phyloP scores from a whole-genome alignment of 2,797 vertebrate genomes.

The Syngnathus rostellatus region DNA sequence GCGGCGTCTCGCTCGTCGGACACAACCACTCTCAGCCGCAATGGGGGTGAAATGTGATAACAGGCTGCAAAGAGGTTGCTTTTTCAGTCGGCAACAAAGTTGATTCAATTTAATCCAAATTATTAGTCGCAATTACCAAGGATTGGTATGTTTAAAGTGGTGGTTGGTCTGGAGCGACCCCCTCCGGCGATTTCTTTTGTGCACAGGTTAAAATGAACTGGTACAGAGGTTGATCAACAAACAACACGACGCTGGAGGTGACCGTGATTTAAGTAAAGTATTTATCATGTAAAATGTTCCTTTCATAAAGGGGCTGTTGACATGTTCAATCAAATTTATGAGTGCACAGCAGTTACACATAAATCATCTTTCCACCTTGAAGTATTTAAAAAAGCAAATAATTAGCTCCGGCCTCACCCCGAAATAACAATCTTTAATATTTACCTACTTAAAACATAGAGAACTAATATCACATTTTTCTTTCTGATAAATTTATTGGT shows the following conservation, averaged over 20 bases:
- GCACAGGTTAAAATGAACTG: constrained; percentile 31
- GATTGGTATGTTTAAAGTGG: background rate
- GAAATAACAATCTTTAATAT: too few relatives aligned
- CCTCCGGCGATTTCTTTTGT: constrained; percentile 48
- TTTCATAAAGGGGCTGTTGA: too few relatives aligned
- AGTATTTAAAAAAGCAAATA: too few relatives aligned
- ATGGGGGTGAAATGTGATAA: constrained; percentile 6
- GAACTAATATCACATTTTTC: too few relatives aligned
- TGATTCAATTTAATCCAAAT: accelerated
- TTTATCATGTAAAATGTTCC: too few relatives aligned
- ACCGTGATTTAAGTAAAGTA: too few relatives aligned
- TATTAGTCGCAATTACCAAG: accelerated
- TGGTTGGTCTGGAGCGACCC: constrained; percentile 13
- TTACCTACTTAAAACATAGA: too few relatives aligned
- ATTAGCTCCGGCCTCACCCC: too few relatives aligned
- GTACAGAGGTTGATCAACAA: constrained; percentile 15
- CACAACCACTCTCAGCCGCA: constrained; percentile 52
- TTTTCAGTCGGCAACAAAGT: background rate
- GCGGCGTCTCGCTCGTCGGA: constrained; percentile 56
- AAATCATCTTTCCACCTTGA: too few relatives aligned
- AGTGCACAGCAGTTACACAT: too few relatives aligned
- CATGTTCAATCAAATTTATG: too few relatives aligned
- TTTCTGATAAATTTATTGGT: too few relatives aligned
- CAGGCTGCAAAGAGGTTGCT: background rate
- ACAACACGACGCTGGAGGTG: background rate